Evolutionary conservation across 2,888 invertebrate species (phyloP).

Genomic region (Andrena praecox): DNA sequence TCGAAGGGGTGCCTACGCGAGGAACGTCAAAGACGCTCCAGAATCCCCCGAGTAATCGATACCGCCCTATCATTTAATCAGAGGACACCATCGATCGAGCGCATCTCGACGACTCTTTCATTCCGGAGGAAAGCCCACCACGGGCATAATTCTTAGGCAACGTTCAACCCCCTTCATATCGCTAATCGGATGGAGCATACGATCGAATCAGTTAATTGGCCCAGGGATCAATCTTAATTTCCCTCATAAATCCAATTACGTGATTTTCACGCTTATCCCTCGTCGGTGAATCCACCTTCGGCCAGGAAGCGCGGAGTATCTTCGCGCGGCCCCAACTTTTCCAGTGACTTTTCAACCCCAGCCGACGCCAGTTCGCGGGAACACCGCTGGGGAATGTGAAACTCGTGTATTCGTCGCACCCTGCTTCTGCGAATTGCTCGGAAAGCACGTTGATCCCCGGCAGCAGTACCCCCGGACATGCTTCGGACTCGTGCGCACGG

Average conservation of each 20-base stretch:
- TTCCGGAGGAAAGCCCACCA: background rate
- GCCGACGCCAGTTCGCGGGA: no score
- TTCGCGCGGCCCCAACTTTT: background rate
- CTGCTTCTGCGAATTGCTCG: no score
- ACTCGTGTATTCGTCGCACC: no score
- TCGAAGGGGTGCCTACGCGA: no score
- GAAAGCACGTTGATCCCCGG: no score
- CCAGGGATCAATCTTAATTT: constrained; percentile 49
- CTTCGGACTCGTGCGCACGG: no score
- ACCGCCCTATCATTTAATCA: background rate
- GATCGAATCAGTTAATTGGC: constrained; percentile 25
- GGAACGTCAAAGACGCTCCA: no score
- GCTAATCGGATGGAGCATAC: constrained; percentile 40
- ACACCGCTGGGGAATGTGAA: no score
- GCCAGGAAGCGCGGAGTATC: background rate
- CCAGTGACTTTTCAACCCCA: background rate
- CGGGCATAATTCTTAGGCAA: constrained; percentile 21
- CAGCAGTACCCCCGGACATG: no score
- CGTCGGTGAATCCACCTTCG: background rate
- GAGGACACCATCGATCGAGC: background rate
- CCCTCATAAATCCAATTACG: constrained; percentile 20
- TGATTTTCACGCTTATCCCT: background rate
- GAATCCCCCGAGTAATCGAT: background rate
- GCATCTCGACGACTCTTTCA: background rate
- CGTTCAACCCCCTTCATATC: constrained; percentile 28